Base-by-base conservation (phyloP, 2,888 invertebrate genomes). In the Eristalinus aeneus region DNA sequence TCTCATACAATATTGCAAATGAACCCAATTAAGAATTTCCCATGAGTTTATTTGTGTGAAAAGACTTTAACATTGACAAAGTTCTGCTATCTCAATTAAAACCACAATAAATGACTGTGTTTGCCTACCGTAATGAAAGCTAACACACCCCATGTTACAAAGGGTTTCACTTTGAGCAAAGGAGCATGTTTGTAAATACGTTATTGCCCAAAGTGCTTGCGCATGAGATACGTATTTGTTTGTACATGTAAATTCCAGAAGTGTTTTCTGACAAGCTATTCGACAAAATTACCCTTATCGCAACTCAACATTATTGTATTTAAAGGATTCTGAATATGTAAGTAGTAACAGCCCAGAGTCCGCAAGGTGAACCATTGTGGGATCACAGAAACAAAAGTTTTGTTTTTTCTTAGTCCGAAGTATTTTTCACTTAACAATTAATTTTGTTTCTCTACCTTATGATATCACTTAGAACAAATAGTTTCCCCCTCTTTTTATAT, bases 11-110 rank as follows among this genome's bases (percentile, higher is more conserved):
- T 16, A 46, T 46, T 46, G n/a, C 16, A n/a, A 16, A 46, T 46
- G 16, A 46, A 46, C 16, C 16, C 46, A 46, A 46, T 46, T 46
- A 46, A 46, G 8, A 46, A 46, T 46, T 46, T 16, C 46, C 46
- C 1, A 46, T 46, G 46, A 16, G 46, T 46, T 46, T 53, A 54
- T 69, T 68, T 69, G 53, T n/a, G 39, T 39, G 20, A 60, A 58
- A 39, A 58, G 36, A 39, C 39, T 60, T 61, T 9, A 11, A 10
- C 27, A 54, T 16, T 23, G 32, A 16, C 32, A 63, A 71, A 39
- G 23, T 39, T 77, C 64, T n/a, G 16, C 36, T 31, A 71, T 77
- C 56, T 77, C 64, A 71, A 77, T 77, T 77, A 77, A 58, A 31
- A 5, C 54, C 56, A 12, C 36, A 58, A 39, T 20, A 64, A 72